Conservation (phyloP, 2,113 vertebrate species). For the Carlito syrichta region DNA sequence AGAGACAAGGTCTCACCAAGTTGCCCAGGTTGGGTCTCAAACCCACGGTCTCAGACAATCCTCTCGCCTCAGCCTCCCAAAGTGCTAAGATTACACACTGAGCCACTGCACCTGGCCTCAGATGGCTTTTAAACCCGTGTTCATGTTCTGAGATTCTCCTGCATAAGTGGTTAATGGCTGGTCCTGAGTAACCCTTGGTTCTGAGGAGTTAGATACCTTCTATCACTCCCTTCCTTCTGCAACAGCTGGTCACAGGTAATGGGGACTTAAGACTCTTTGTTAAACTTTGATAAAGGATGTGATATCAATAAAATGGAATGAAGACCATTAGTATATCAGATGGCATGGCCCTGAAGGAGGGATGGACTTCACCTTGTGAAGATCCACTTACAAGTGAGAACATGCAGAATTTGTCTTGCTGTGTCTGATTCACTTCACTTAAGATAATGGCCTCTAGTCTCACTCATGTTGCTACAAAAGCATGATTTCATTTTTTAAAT, state of each 20-base stretch:
- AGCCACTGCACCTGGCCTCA: no score
- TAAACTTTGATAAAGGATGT: background rate
- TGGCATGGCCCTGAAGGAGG: background rate
- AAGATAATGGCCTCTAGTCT: background rate
- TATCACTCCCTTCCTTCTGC: accelerated
- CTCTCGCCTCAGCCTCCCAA: no score
- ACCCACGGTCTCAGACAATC: no score
- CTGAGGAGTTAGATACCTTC: background rate
- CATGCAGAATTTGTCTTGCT: background rate
- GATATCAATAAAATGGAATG: background rate
- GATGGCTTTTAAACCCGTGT: background rate
- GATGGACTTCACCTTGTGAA: background rate
- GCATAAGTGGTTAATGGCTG: background rate
- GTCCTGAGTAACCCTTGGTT: background rate
- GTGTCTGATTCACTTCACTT: background rate
- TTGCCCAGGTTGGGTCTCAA: no score
- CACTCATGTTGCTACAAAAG: no score
- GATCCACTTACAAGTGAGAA: background rate
- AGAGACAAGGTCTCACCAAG: no score
- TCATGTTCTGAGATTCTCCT: background rate
- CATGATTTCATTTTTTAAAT: background rate
- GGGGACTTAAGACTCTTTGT: background rate
- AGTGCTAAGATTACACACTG: no score
- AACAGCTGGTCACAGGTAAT: background rate
- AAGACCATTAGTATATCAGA: background rate